Evolutionary conservation across 1,140 invertebrate genomes (phyloP), one percentile per base, ranked within the genome.

Genomic region (Cephus cinctus): DNA sequence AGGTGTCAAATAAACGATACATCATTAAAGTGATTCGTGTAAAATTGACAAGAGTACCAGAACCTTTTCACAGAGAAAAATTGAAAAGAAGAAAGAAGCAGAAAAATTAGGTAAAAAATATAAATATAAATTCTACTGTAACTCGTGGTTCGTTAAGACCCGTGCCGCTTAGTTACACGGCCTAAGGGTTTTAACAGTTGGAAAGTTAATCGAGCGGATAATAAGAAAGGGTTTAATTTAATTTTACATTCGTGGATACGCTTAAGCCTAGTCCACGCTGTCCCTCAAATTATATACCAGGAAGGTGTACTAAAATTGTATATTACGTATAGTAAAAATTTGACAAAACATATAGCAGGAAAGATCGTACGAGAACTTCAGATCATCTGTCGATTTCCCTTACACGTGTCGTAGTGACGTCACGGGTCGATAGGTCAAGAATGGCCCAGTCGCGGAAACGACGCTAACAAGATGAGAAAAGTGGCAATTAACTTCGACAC

Each of bases 401-500:
- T 35, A 52, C 54, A 61, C 35, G 39, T 31, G 27, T 19, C 43
- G 27, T 27, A 8, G 27, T 46, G 21, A 54, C 36, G 53, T 58
- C 55, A 38, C 48, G 44, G 43, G 51, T 54, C 57, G 15, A 41
- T 18, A 18, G 51, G 42, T 41, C 53, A 52, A 47, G 47, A 43
- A 49, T 47, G 43, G 52, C 52, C 36, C 52, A 47, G 12, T n/a
- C 35, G 50, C 45, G 35, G 22, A 49, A 46, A 57, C 30, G 39
- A 56, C 58, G 45, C 49, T 66, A 67, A 68, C 58, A 54, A 69
- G 56, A 69, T 63, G 63, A 66, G 64, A 68, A 69, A 67, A 55
- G 38, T 51, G 57, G 53, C 63, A 67, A 66, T 69, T 69, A 69
- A 69, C 57, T 59, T 66, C 57, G 58, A 67, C 65, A 67, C 64